Evolutionary conservation across 64 coral and sea anemone genomes (phyloP), one percentile per base, ranked within the genome.

Genomic region (Hydrozoanthus tunicans): DNA sequence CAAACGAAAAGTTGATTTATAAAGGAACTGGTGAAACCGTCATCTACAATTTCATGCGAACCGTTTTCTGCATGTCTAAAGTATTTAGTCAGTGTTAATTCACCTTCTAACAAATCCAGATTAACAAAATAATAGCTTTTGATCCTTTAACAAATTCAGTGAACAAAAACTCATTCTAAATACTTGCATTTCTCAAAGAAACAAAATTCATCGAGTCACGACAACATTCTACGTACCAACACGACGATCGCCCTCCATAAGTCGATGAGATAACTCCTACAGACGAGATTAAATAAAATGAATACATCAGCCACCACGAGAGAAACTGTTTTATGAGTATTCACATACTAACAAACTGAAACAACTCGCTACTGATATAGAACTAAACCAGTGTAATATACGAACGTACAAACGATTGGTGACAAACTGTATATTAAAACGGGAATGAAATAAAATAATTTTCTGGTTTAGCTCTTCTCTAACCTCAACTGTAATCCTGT

Each of bases 401-500:
- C 4, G 43, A 13, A 13, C 9, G 26, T 23, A 86, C 12, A 20
- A 64, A 20, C 11, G 53, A 9, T 72, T 55, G 54, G 8, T 5
- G 17, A 25, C 64, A 55, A 69, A 68, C 7, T 70, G 66, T 23
- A 27, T 32, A 67, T 72, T 86, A 67, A 58, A 86, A 86, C 58
- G 17, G 26, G 11, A 75, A 77, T 63, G 32, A 43, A 43, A 43
- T 2, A 43, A 43, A 43, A 43, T 43, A 43, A 43, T 43, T 43
- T 11, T 11, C 13, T 75, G 53, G 32, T 43, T 52, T 52, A 52
- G 72, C 2, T 92, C 58, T 11, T 67, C 58, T 78, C 95, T 83
- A 64, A 98, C 96, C 90, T 98, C 96, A 70, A 94, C 82, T 23
- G 89, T 84, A 56, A 95, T 98, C 65, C 94, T 89, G 89, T 98